Evolutionary conservation across 2,113 vertebrate genomes (phyloP).

Genomic region (Tetrao urogallus): DNA sequence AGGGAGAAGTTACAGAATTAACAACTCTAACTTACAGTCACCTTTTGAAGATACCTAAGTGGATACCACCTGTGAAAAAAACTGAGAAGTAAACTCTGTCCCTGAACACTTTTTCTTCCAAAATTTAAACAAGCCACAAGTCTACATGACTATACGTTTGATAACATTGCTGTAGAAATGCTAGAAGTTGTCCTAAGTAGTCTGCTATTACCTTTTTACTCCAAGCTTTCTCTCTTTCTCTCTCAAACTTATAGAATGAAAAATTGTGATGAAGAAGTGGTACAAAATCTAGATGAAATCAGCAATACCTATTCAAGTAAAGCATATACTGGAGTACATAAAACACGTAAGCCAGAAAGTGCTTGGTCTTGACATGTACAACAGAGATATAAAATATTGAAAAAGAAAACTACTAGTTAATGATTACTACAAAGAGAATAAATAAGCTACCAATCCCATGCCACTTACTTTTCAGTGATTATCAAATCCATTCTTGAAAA

Average conservation of each 20-base stretch:
- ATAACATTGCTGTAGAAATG: background rate
- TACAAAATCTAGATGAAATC: background rate
- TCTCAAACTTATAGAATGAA: background rate
- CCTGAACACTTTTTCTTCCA: background rate
- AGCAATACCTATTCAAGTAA: background rate
- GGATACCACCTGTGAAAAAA: background rate
- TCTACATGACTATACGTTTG: background rate
- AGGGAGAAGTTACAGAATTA: background rate
- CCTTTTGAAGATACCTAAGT: background rate
- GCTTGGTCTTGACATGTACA: background rate
- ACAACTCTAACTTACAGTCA: background rate
- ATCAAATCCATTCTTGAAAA: slow-evolving; percentile 8
- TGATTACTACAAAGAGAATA: background rate
- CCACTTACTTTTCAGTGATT: slow-evolving; percentile 5
- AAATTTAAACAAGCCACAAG: background rate
- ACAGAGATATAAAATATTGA: background rate
- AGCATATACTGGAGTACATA: background rate
- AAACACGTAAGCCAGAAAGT: background rate
- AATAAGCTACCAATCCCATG: background rate
- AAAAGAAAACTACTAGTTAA: background rate
- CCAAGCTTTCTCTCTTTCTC: background rate
- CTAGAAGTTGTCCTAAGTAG: background rate
- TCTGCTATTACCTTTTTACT: background rate
- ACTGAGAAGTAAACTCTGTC: background rate
- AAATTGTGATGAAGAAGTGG: background rate